Percentiles rank a stretch among this genome's conserved stretches.
Conservation (phyloP, 2,888 invertebrate species). For the Apodemia mormo region DNA sequence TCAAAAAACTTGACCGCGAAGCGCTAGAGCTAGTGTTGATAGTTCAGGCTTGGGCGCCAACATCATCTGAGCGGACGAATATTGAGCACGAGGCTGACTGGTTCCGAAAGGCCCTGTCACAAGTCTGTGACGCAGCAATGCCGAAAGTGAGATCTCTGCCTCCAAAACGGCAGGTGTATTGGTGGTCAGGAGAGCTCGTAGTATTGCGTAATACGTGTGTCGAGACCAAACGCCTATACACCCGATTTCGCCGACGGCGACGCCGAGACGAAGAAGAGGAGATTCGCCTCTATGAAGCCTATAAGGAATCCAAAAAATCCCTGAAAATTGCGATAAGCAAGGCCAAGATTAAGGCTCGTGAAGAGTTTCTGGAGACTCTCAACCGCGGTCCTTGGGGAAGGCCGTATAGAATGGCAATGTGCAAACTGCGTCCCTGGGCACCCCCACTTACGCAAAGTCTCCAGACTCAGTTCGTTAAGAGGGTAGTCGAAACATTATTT, state of each 20-base stretch:
- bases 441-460: too few species aligned
- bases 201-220: not conserved
- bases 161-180: not conserved
- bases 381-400: not conserved
- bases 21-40: not conserved
- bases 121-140: too few species aligned
- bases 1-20: not conserved
- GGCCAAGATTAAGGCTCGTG: not conserved
- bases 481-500: too few species aligned
- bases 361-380: not conserved
- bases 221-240: not conserved
- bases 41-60: not conserved
- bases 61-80: not conserved
- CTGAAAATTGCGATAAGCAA: not conserved
- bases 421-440: too few species aligned
- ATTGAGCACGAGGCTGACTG: not conserved
- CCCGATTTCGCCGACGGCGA: not conserved
- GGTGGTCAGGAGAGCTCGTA: not conserved
- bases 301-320: not conserved
- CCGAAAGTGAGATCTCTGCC: not conserved
- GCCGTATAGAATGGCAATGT: constrained; percentile 21
- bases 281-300: not conserved
- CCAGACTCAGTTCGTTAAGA: too few species aligned
- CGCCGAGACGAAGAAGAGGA: not conserved
- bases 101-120: not conserved